Conservation (phyloP, 2,888 invertebrate genomes). For the Melinaea menophilus region DNA sequence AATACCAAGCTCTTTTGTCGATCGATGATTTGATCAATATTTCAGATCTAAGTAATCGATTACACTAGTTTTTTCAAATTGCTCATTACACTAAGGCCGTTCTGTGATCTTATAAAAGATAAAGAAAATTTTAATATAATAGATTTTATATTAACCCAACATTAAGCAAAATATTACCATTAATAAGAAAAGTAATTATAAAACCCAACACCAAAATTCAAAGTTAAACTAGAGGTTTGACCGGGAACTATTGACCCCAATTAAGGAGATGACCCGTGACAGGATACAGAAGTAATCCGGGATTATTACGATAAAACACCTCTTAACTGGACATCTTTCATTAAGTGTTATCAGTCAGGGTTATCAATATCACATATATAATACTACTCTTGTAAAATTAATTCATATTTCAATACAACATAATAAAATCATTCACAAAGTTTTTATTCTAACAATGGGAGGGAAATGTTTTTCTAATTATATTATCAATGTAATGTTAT, state of each 20-base stretch:
- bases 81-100: too few relatives aligned
- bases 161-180: neutral
- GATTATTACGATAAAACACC: conserved; percentile 74
- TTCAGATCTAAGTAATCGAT: neutral
- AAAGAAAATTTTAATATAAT: neutral
- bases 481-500: neutral
- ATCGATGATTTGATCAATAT: neutral
- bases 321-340: conserved; percentile 49
- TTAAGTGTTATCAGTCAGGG: conserved; percentile 17
- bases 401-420: too few relatives aligned
- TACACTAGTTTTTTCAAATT: neutral
- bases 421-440: too few relatives aligned
- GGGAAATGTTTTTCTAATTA: neutral
- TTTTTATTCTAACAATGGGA: too few relatives aligned
- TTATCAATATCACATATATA: neutral
- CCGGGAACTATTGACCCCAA: conserved; percentile 66
- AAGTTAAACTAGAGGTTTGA: conserved; percentile 46
- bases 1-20: neutral
- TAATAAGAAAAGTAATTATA: conserved; percentile 10
- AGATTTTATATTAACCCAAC: neutral
- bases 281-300: conserved; percentile 66
- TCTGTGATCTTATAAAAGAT: neutral
- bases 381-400: neutral
- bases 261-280: conserved; percentile 66
- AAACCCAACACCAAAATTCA: conserved; percentile 22